Conservation (phyloP, 2,797 vertebrate genomes). For the Linurgus olivaceus region DNA sequence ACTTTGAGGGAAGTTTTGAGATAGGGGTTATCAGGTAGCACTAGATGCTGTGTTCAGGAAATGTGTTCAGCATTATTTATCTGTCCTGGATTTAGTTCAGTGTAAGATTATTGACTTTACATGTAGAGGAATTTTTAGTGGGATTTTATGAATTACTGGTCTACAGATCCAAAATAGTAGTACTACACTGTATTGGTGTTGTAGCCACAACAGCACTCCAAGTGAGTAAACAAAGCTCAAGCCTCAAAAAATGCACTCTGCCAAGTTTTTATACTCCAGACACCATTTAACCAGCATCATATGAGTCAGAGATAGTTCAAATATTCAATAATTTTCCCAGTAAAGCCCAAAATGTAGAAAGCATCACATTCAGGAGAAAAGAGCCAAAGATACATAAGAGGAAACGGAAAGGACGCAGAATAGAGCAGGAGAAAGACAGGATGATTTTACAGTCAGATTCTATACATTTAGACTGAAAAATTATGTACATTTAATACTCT, state of each 20-base stretch:
- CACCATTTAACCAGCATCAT: not conserved
- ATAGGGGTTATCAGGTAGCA: not conserved
- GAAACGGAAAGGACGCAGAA: not conserved
- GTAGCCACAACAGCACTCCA: not conserved
- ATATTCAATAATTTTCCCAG: not conserved
- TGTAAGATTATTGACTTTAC: not conserved
- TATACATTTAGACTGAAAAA: not conserved
- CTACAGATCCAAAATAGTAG: not conserved
- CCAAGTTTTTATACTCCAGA: not conserved
- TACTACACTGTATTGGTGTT: no score
- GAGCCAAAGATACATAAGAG: not conserved
- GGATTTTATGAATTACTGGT: not conserved
- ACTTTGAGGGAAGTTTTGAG: not conserved
- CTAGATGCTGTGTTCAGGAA: not conserved
- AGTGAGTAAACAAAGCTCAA: not conserved
- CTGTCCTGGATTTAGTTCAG: not conserved
- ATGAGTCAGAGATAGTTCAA: not conserved
- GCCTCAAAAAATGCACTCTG: not conserved
- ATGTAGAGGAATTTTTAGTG: not conserved
- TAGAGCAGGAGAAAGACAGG: not conserved
- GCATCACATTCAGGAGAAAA: not conserved
- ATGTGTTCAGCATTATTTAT: not conserved
- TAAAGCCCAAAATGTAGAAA: not conserved
- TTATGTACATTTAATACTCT: not conserved
- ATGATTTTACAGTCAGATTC: not conserved